A percentile compares a stretch with the other conserved stretches of the same genome.
Conservation (phyloP, 2,888 invertebrate species). For the Alentia gelatinosa region DNA sequence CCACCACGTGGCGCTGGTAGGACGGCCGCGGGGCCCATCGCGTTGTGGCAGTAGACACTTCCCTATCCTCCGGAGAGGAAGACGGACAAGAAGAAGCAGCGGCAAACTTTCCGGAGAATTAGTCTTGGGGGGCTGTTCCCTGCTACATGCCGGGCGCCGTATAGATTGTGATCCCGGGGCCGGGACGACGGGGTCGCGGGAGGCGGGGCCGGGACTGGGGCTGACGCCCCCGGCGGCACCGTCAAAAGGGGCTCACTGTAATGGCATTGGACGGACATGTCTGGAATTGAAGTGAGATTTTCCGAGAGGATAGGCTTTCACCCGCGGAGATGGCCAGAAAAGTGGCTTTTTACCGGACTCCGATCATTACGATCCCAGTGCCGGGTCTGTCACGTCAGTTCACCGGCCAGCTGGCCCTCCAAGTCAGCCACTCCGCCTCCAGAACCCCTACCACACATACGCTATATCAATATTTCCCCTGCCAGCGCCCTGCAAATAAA, state of each 20-base stretch:
- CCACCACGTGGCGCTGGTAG: no score
- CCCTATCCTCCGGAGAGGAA: background rate
- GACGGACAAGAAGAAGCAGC: background rate
- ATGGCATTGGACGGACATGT: slow-evolving; percentile 22
- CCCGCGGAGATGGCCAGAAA: background rate
- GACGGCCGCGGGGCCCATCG: background rate
- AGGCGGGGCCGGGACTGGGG: background rate
- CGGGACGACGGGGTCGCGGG: background rate
- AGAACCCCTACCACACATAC: background rate
- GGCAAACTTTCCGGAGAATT: slow-evolving; percentile 7
- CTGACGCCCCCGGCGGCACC: background rate
- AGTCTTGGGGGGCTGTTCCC: background rate
- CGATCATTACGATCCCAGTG: background rate
- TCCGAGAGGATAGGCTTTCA: background rate
- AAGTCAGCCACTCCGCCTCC: background rate
- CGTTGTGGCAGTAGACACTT: background rate
- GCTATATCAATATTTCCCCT: background rate
- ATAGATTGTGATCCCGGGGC: background rate
- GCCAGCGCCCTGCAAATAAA: background rate
- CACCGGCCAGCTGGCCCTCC: background rate
- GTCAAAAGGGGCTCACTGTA: background rate
- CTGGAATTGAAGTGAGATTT: slow-evolving; percentile 22
- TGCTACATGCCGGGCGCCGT: background rate
- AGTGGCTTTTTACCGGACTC: background rate
- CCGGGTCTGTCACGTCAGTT: background rate